phyloP scores from a whole-genome alignment of 2,113 vertebrate species.

The Hyperopisus bebe region DNA sequence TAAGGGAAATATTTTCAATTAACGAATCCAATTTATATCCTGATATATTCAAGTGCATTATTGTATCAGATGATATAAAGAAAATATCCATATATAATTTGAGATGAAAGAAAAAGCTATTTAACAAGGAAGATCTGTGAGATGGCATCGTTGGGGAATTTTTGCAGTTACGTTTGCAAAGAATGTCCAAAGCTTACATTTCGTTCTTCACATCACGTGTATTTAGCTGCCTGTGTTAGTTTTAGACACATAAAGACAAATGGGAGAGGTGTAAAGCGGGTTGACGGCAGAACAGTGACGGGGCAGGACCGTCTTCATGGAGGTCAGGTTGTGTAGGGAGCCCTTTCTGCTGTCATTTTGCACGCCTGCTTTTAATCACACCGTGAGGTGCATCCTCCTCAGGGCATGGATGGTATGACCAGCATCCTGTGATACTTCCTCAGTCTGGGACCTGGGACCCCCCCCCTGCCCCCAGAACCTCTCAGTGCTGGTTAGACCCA shows the following conservation, averaged over 20 bases:
- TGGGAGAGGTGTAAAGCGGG: conserved; percentile 50
- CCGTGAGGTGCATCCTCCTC: conserved; percentile 53
- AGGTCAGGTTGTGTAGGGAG: conserved; percentile 51
- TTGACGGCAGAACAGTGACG: neutral
- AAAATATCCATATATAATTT: too few relatives aligned
- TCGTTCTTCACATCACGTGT: conserved; percentile 29
- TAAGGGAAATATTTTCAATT: neutral
- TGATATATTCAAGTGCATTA: neutral
- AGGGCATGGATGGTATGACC: conserved; percentile 40
- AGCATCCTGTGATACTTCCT: conserved; percentile 44
- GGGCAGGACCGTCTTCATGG: conserved; percentile 39
- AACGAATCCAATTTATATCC: neutral
- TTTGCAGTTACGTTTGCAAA: neutral
- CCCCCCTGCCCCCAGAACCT: conserved; percentile 31
- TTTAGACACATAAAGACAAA: conserved; percentile 25
- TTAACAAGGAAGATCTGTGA: neutral
- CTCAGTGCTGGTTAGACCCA: neutral
- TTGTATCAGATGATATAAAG: neutral
- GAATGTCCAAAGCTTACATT: conserved; percentile 16
- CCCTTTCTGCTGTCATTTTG: conserved; percentile 57
- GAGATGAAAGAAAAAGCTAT: neutral
- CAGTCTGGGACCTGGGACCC: conserved; percentile 55
- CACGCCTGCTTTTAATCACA: conserved; percentile 64
- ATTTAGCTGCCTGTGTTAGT: conserved; percentile 42
- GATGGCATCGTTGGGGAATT: neutral